Evolutionary conservation across 1,140 invertebrate genomes (phyloP).

Genomic region (Ladona fulva): DNA sequence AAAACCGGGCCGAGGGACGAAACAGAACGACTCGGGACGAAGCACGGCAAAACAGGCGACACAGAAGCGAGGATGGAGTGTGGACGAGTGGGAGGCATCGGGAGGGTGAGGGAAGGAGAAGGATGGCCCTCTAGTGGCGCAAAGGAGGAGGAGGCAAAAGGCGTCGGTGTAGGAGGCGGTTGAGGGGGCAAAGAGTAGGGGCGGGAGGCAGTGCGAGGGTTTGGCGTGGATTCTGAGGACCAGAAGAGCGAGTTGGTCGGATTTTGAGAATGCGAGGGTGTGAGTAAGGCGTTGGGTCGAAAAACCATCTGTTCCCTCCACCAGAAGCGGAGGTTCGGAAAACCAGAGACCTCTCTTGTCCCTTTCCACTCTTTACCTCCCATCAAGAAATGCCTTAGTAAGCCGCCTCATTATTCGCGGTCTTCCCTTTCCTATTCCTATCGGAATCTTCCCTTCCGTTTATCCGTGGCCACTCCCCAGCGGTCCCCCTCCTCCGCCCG

Average conservation of each 20-base stretch:
- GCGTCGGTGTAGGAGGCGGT: not conserved
- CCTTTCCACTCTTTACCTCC: not conserved
- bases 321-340: not conserved
- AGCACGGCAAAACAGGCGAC: too few relatives aligned
- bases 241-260: not conserved
- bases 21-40: too few relatives aligned
- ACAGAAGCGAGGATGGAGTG: too few relatives aligned
- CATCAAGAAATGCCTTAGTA: not conserved
- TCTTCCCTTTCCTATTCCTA: not conserved
- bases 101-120: not conserved
- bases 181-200: not conserved
- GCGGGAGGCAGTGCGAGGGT: not conserved
- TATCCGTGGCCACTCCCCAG: not conserved
- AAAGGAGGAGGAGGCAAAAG: not conserved
- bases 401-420: slow-evolving; percentile 1
- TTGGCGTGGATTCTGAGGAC: slow-evolving; percentile 6
- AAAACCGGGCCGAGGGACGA: too few relatives aligned
- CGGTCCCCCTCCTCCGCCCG: not conserved
- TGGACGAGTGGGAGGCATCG: not conserved
- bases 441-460: not conserved
- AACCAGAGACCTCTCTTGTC: not conserved
- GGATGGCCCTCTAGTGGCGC: not conserved
- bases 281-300: not conserved
- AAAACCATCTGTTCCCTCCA: slow-evolving; percentile 1
- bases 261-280: slow-evolving; percentile 4